Evolutionary conservation across 2,888 invertebrate species (phyloP).

Genomic region (Drosophila silvestris): DNA sequence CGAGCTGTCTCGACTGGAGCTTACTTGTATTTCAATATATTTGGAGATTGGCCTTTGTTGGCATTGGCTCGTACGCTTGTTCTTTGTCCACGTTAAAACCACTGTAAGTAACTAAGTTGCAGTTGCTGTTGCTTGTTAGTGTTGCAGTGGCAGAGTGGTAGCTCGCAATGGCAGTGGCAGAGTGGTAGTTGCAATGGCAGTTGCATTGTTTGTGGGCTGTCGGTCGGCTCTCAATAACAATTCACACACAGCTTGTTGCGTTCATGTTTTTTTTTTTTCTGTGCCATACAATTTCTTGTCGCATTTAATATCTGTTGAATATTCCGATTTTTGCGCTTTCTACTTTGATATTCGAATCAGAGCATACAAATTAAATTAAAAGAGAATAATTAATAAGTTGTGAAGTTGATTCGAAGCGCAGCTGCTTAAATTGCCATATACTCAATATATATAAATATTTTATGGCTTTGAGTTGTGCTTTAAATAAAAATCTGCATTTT

Average conservation of each 20-base stretch:
- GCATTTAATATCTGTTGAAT: conserved; percentile 60
- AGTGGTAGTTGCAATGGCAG: conserved; percentile 35
- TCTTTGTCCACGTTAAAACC: conserved; percentile 67
- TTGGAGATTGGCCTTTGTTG: conserved; percentile 69
- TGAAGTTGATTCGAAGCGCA: conserved; percentile 13
- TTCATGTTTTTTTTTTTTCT: conserved; percentile 14
- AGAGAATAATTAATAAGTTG: conserved; percentile 52
- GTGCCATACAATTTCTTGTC: conserved; percentile 48
- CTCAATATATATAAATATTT: conserved; percentile 8
- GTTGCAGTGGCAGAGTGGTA: neutral
- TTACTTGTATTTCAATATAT: conserved; percentile 56
- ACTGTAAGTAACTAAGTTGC: conserved; percentile 76
- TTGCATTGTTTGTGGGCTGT: conserved; percentile 38
- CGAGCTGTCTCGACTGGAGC: neutral
- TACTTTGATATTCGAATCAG: conserved; percentile 48
- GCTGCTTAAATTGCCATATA: conserved; percentile 24
- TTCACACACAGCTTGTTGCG: conserved; percentile 60
- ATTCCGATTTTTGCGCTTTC: conserved; percentile 48
- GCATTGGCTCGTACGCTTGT: conserved; percentile 41
- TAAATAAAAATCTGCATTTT: conserved; percentile 20
- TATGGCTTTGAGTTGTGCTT: conserved; percentile 9
- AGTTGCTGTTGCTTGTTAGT: conserved; percentile 33
- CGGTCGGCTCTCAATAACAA: conserved; percentile 60
- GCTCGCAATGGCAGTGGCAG: conserved; percentile 10
- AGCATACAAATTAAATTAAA: conserved; percentile 42